Evolutionary conservation across 2,797 vertebrate genomes (phyloP).

Genomic region (Capromys pilorides): DNA sequence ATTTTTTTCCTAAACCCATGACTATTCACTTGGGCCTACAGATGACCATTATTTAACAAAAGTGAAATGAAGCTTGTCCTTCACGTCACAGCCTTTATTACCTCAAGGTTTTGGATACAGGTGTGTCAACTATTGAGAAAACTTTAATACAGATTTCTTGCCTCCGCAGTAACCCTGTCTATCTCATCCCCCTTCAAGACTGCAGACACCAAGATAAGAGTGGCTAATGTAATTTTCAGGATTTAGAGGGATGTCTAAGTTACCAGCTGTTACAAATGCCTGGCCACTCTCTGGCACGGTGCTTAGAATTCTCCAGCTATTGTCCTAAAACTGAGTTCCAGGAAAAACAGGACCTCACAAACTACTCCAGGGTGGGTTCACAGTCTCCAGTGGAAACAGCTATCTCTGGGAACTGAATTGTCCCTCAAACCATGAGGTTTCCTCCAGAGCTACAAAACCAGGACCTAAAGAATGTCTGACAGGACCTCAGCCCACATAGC

Average conservation of each 20-base stretch:
- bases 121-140: neutral
- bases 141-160: neutral
- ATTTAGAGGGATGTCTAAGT: neutral
- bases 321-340: neutral
- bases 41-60: neutral
- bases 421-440: neutral
- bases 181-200: neutral
- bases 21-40: neutral
- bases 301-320: neutral
- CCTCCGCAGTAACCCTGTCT: neutral
- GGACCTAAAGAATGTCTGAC: neutral
- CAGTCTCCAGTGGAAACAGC: neutral
- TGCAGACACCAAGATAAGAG: too few relatives aligned
- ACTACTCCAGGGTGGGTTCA: neutral
- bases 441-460: too few relatives aligned
- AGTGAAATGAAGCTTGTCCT: neutral
- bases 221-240: too few relatives aligned
- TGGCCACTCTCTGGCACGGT: neutral
- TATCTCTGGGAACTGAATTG: neutral
- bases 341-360: neutral
- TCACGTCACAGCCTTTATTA: neutral
- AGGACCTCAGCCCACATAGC: neutral
- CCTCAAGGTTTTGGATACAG: neutral
- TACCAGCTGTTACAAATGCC: neutral
- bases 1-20: neutral